phyloP scores from a whole-genome alignment of 92 coral and sea anemone species.

The Desmophyllum pertusum region DNA sequence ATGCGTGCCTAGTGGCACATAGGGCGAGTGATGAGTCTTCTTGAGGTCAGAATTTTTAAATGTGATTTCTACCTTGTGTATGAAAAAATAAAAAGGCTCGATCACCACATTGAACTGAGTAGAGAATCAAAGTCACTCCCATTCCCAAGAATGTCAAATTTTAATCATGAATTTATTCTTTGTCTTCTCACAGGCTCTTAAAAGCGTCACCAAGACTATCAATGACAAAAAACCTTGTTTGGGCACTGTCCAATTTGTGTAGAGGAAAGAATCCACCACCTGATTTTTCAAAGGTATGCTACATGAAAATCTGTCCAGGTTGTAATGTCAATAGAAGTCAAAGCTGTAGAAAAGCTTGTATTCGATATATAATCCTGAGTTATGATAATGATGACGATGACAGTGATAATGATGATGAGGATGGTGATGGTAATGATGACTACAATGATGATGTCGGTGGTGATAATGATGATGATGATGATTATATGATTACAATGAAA shows the following conservation, averaged over 20 bases:
- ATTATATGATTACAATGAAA: too few relatives aligned
- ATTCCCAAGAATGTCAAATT: background rate
- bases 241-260: slow-evolving; percentile 97
- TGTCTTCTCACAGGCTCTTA: slow-evolving; percentile 63
- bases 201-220: slow-evolving; percentile 83
- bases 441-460: too few relatives aligned
- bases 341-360: background rate
- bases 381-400: background rate
- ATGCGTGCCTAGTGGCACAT: too few relatives aligned
- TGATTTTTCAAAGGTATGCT: slow-evolving; percentile 90
- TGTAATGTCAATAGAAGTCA: background rate
- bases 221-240: slow-evolving; percentile 93
- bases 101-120: too few relatives aligned
- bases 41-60: too few relatives aligned
- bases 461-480: background rate
- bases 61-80: too few relatives aligned
- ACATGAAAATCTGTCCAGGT: background rate
- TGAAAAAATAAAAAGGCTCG: too few relatives aligned
- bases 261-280: slow-evolving; percentile 98
- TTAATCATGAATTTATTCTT: background rate
- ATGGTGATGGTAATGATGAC: background rate
- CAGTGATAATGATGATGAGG: background rate
- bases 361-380: background rate
- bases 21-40: too few relatives aligned
- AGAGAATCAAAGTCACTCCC: too few relatives aligned